Evolutionary conservation across 2,888 invertebrate genomes (phyloP).

Genomic region (Synanthedon vespiformis): DNA sequence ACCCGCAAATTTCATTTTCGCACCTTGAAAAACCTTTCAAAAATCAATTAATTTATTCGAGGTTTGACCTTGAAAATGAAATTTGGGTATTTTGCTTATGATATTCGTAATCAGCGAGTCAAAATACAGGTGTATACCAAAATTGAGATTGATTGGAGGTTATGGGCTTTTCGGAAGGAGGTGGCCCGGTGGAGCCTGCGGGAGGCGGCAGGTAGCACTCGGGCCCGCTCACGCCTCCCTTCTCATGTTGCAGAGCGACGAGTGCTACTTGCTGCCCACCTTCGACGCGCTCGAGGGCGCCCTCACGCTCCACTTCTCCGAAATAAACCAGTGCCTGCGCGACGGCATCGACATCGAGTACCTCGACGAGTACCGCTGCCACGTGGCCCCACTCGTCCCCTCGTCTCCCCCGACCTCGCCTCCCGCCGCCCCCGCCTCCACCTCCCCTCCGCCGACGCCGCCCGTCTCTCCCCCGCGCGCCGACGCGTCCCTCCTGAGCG

Average conservation of each 20-base stretch:
- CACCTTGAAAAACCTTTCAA: too few relatives aligned
- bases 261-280: conserved; percentile 61
- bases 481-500: background rate
- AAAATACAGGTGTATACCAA: too few relatives aligned
- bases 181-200: background rate
- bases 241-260: conserved; percentile 38
- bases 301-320: conserved; percentile 49
- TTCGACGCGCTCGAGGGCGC: conserved; percentile 66
- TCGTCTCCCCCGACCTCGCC: conserved; percentile 3
- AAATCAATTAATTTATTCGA: too few relatives aligned
- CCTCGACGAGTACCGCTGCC: conserved; percentile 46
- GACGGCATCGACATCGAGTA: conserved; percentile 53
- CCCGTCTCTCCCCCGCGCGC: background rate
- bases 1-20: too few relatives aligned
- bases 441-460: conserved; percentile 3
- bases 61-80: too few relatives aligned
- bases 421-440: conserved; percentile 3
- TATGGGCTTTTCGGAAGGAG: too few relatives aligned
- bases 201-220: conserved; percentile 4
- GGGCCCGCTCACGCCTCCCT: conserved; percentile 9
- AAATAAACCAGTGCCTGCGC: conserved; percentile 45
- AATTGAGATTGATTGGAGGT: too few relatives aligned
- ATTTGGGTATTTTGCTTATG: too few relatives aligned
- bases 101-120: too few relatives aligned
- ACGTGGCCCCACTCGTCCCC: conserved; percentile 35